These are phyloP conservation scores for Poecilia picta DNA, from an alignment of 2,797 vertebrate species.

Conservation along the genomic window DNA sequence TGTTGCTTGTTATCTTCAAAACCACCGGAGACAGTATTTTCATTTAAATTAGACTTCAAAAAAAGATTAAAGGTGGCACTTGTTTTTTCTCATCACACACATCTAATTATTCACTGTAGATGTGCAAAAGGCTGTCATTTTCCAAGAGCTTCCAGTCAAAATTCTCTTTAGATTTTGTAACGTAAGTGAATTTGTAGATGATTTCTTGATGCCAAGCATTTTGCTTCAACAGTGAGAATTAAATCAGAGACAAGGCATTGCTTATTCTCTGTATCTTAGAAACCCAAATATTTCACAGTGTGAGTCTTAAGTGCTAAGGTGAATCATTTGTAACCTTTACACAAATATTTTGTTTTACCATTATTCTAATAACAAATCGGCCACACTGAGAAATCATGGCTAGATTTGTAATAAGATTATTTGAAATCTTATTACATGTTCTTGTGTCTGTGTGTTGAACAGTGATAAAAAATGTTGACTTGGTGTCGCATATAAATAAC, in stretches of 20 bases:
- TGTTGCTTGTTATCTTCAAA: not conserved
- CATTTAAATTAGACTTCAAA: not conserved
- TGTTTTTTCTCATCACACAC: constrained; percentile 1
- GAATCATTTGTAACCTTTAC: constrained; percentile 40
- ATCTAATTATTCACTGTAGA: constrained; percentile 7
- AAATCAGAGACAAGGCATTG: not conserved
- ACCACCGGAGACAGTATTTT: not conserved
- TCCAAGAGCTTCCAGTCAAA: constrained; percentile 21
- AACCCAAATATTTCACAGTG: constrained; percentile 31
- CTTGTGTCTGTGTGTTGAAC: not conserved
- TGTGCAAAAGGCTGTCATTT: not conserved
- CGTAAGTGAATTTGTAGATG: constrained; percentile 30
- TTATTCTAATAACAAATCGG: too few relatives aligned
- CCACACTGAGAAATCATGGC: too few relatives aligned
- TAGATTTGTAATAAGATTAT: not conserved
- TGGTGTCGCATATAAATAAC: not conserved
- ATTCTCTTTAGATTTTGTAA: constrained; percentile 25
- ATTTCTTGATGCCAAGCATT: constrained; percentile 25
- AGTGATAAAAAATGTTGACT: not conserved
- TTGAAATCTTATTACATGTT: too few relatives aligned
- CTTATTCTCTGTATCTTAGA: constrained; percentile 32
- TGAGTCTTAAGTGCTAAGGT: constrained; percentile 30
- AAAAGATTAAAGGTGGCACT: constrained; percentile 5
- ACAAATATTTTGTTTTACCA: too few relatives aligned
- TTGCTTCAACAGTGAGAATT: constrained; percentile 17